Conservation (phyloP, 1,140 invertebrate genomes). For the Saccostrea cuccullata region DNA sequence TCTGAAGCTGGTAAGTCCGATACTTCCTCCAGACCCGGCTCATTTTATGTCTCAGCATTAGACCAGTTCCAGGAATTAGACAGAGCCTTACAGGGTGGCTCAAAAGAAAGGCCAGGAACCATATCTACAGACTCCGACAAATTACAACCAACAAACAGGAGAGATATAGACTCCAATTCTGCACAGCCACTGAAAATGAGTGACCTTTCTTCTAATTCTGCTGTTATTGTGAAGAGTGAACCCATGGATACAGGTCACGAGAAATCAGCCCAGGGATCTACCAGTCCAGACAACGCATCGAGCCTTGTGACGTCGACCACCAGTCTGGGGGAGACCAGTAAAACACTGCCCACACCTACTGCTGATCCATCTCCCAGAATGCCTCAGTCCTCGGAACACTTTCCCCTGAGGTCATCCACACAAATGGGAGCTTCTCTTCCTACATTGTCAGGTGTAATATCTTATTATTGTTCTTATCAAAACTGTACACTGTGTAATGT, state of each 20-base stretch:
- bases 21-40: neutral
- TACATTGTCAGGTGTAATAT: neutral
- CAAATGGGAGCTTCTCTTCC: neutral
- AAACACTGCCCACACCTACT: neutral
- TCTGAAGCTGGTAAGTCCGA: too few relatives aligned
- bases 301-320: neutral
- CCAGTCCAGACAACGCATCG: neutral
- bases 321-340: neutral
- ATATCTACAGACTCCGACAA: constrained; percentile 9
- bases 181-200: neutral
- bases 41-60: neutral
- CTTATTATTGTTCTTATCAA: too few relatives aligned
- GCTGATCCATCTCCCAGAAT: neutral
- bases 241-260: constrained; percentile 36
- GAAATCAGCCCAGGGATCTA: neutral
- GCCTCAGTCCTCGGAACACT: neutral
- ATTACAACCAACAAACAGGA: neutral
- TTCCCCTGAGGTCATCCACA: constrained; percentile 6
- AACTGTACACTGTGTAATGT: too few relatives aligned
- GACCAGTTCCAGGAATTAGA: constrained; percentile 6
- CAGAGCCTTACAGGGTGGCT: neutral
- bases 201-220: constrained; percentile 2
- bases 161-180: neutral
- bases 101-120: neutral
- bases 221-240: constrained; percentile 11